Conservation (phyloP, 1,140 invertebrate genomes). For the Wiebesia pumilae region DNA sequence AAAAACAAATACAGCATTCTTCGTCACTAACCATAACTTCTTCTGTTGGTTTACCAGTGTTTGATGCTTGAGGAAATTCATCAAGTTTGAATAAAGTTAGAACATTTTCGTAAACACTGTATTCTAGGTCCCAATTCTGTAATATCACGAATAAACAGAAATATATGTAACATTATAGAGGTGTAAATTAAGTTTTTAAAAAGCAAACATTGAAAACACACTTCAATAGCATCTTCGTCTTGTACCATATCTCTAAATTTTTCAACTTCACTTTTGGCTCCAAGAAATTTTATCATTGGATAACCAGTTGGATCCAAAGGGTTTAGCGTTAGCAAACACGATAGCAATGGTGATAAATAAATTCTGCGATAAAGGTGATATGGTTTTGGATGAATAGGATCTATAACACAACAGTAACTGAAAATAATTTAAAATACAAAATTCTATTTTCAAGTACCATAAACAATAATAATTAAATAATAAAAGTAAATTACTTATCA, state of each 20-base stretch:
- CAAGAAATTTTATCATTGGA: constrained; percentile 69
- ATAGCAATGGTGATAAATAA: constrained; percentile 65
- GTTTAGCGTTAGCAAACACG: constrained; percentile 66
- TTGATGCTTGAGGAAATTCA: constrained; percentile 61
- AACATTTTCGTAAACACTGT: constrained; percentile 65
- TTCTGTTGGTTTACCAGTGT: constrained; percentile 5
- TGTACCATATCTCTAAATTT: constrained; percentile 60
- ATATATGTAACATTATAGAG: not conserved
- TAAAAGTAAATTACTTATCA: constrained; percentile 60
- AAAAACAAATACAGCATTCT: constrained; percentile 74
- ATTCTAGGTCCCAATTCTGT: constrained; percentile 66
- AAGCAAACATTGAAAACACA: constrained; percentile 40
- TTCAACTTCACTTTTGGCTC: constrained; percentile 64
- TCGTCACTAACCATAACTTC: constrained; percentile 61
- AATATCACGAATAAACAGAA: constrained; percentile 45
- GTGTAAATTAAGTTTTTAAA: not conserved
- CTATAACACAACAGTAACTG: constrained; percentile 68
- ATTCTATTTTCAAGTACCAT: not conserved
- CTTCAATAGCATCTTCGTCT: constrained; percentile 57
- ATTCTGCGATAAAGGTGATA: constrained; percentile 69
- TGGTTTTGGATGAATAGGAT: constrained; percentile 67
- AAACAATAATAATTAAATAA: constrained; percentile 9
- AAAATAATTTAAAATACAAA: constrained; percentile 34
- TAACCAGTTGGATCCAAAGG: constrained; percentile 59
- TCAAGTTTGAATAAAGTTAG: constrained; percentile 62